Evolutionary conservation across 2,113 vertebrate species (phyloP).

Genomic region (Macquaria ambigua): DNA sequence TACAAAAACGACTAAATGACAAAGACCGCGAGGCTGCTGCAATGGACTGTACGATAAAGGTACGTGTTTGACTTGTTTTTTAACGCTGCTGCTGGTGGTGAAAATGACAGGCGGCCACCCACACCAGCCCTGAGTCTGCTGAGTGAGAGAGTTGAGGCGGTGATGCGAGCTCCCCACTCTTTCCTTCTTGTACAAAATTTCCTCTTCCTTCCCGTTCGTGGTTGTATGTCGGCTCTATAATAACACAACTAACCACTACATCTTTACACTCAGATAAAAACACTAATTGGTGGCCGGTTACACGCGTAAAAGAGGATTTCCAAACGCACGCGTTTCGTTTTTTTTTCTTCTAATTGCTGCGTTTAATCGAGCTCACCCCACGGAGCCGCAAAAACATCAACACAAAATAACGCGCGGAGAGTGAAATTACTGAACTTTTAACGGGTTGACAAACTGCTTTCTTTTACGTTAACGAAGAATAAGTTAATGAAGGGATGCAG

Average conservation of each 20-base stretch:
- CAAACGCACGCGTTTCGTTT: conserved; percentile 41
- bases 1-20: conserved; percentile 79
- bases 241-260: conserved; percentile 89
- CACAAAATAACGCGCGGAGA: neutral
- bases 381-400: neutral
- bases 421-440: neutral
- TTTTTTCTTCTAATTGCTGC: conserved; percentile 22
- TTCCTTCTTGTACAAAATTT: conserved; percentile 93
- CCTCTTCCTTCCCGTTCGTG: conserved; percentile 94
- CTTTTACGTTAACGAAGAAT: neutral
- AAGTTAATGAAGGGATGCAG: conserved; percentile 34
- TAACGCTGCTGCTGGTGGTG: conserved; percentile 31
- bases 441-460: neutral
- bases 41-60: conserved; percentile 92
- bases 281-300: conserved; percentile 74
- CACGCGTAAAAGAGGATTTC: conserved; percentile 49
- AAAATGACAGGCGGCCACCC: conserved; percentile 79
- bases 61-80: conserved; percentile 73
- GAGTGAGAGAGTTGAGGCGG: conserved; percentile 85
- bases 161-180: conserved; percentile 90
- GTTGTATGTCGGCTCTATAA: conserved; percentile 91
- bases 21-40: conserved; percentile 74
- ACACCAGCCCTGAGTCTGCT: conserved; percentile 69
- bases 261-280: conserved; percentile 83
- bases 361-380: conserved; percentile 11